A percentile compares a stretch with the other conserved stretches of the same genome.
phyloP scores from a whole-genome alignment of 2,888 invertebrate species.

The Sinopyrophorus schimmeli region DNA sequence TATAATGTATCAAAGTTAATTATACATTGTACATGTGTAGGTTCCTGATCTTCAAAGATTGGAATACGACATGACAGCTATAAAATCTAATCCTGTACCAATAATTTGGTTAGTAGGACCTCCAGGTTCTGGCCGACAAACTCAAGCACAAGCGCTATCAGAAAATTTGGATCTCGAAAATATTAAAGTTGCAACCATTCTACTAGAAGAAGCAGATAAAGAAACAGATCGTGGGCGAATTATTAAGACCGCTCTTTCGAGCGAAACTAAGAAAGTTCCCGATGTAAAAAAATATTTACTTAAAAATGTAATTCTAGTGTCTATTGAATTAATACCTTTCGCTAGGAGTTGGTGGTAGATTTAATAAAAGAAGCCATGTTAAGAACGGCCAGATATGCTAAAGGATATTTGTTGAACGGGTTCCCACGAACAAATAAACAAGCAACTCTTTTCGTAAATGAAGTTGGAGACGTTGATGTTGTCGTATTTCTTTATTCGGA shows the following conservation, averaged over 20 bases:
- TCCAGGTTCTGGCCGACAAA: conserved; percentile 44
- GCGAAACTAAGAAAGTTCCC: conserved; percentile 52
- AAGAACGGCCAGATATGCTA: conserved; percentile 52
- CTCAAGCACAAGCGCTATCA: conserved; percentile 40
- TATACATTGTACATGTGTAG: conserved; percentile 27
- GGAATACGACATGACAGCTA: conserved; percentile 49
- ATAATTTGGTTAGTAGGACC: conserved; percentile 59
- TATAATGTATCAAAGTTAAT: no score
- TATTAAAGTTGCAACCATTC: conserved; percentile 41
- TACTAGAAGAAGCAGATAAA: conserved; percentile 56
- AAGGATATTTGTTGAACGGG: conserved; percentile 61
- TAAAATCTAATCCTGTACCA: conserved; percentile 54
- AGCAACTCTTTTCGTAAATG: conserved; percentile 47
- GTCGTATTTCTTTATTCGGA: conserved; percentile 46
- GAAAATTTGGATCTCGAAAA: conserved; percentile 38
- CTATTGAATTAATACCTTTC: background rate
- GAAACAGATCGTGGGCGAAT: conserved; percentile 59
- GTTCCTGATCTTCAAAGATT: conserved; percentile 41
- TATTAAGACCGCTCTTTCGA: conserved; percentile 57
- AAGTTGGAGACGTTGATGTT: conserved; percentile 46
- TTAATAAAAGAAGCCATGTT: conserved; percentile 63
- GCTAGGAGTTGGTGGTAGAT: conserved; percentile 60
- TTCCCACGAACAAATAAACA: conserved; percentile 60
- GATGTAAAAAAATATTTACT: conserved; percentile 38
- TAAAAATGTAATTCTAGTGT: background rate